A percentile compares a stretch with the other conserved stretches of the same genome.
These are phyloP conservation scores for Ptychochromis oligacanthus DNA, from an alignment of 2,113 vertebrate genomes.

Conservation along the genomic window DNA sequence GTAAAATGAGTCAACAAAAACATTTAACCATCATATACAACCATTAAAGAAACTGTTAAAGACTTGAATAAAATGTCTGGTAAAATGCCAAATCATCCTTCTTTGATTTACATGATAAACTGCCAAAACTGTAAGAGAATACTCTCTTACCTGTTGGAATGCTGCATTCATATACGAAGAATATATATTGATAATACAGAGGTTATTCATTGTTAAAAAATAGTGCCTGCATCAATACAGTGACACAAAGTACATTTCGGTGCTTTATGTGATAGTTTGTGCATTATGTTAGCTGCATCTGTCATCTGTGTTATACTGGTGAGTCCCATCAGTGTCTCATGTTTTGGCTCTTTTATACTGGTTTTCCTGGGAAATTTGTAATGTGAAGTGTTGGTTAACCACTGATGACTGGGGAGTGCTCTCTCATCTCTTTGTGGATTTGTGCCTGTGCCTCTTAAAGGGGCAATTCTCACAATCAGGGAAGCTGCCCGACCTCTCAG, in stretches of 20 bases:
- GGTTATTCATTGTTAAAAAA: neutral
- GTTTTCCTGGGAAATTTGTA: conserved; percentile 1
- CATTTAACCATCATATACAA: neutral
- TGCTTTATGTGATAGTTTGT: neutral
- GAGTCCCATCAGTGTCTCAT: neutral
- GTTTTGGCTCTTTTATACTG: neutral
- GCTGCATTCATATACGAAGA: conserved; percentile 48
- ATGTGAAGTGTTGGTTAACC: neutral
- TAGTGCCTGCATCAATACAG: conserved; percentile 50
- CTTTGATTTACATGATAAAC: neutral
- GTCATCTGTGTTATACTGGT: neutral
- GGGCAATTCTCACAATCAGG: conserved; percentile 49
- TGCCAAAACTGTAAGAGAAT: conserved; percentile 21
- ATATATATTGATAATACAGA: neutral
- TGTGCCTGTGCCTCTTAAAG: conserved; percentile 64
- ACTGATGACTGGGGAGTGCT: conserved; percentile 6
- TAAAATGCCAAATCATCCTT: conserved; percentile 30
- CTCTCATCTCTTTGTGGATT: conserved; percentile 46
- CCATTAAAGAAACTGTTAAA: conserved; percentile 3
- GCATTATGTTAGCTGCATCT: neutral
- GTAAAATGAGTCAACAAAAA: neutral
- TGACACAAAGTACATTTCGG: conserved; percentile 49
- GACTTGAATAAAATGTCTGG: conserved; percentile 2
- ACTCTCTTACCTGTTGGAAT: conserved; percentile 23
- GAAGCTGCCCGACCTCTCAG: conserved; percentile 34